Base-by-base conservation (phyloP, 37 sponge, comb jelly and placozoan genomes). In the Cliona cf. orientalis region DNA sequence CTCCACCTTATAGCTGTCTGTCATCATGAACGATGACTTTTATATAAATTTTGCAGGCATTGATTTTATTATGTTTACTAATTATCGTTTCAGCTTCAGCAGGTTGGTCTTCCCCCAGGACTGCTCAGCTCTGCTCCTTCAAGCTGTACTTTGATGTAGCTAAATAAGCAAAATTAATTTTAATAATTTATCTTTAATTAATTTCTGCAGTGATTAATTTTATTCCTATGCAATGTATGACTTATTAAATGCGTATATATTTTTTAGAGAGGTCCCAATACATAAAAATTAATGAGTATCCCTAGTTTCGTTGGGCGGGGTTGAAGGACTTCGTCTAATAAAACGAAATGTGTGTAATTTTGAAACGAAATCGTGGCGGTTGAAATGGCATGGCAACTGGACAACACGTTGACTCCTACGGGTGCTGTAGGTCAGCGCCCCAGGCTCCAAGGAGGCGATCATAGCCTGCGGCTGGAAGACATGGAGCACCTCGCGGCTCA, bases 71-170 rank as follows among this genome's bases (percentile, higher is more conserved):
- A 32, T 61, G 25, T 5, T 19, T 17, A 61, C 28, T 31, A 31
- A 61, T 61, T 61, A 19, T 61, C 28, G n/a, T 12, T 6, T 19
- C 28, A 33, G 7, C 19, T 57, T 11, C 58, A 26, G 25, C 2
- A 60, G 34, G 77, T 42, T 19, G 77, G 62, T 2, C 25, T 76
- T 41, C 77, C 77, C 38, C 14, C 31, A 1, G 59, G 35, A 4
- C 23, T 76, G 28, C 63, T 36, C 62, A 61, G 25, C 19, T 19
- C 19, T 61, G 62, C n/a, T 40, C 26, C 77, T 76, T 63, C 59
- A 23, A 76, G 61, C 59, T 76, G 77, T 25, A 43, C 77, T 25
- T 42, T 76, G 12, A 76, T 76, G 77, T 76, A 60, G 28, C 0
- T 5, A 17, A 26, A 6, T 5, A 61, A 32, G 7, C 34, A 35